Evolutionary conservation across 2,888 invertebrate genomes (phyloP), one percentile per base, ranked within the genome.

Genomic region (Tachina fera): DNA sequence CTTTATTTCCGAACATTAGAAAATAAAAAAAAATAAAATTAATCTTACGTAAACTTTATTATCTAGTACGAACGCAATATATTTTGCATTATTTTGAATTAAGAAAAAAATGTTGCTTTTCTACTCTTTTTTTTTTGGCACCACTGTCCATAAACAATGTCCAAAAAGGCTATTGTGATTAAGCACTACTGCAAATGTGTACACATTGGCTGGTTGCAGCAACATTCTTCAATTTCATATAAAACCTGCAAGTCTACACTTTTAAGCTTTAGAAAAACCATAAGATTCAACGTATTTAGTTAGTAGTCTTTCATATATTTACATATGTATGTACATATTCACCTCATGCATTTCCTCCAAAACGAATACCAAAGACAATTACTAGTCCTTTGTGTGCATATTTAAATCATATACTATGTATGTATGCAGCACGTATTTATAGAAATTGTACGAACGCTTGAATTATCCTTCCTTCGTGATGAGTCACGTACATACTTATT

Each of bases 401-500:
- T 58, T 71, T 65, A n/a, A 74, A 22, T 61, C 41, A 22, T 49
- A 39, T 68, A n/a, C n/a, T n/a, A 31, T 4, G 4, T 31, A 31
- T 31, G 31, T 31, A 31, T 31, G 0, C 6, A 19, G 22, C 8
- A 63, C 11, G 22, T 58, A 58, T 49, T 22, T 76, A 68, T 68
- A 45, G 43, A 61, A 63, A 51, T 61, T 71, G 1, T 76, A 70
- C 77, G 51, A 81, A 63, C 49, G 56, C 63, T 72, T 47, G 65
- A 86, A 86, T 83, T 86, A 86, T 76, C 79, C 79, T 86, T 79
- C 22, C 75, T 75, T 75, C 2, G 67, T 76, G 75, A 86, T 86
- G 86, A 86, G 86, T 86, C 86, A 86, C 86, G 86, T 86, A 86
- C 86, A 83, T 86, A 82, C 76, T 83, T 79, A 82, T 79, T 83